Base-by-base conservation (phyloP, 2,797 vertebrate genomes). In the Microchirus variegatus region DNA sequence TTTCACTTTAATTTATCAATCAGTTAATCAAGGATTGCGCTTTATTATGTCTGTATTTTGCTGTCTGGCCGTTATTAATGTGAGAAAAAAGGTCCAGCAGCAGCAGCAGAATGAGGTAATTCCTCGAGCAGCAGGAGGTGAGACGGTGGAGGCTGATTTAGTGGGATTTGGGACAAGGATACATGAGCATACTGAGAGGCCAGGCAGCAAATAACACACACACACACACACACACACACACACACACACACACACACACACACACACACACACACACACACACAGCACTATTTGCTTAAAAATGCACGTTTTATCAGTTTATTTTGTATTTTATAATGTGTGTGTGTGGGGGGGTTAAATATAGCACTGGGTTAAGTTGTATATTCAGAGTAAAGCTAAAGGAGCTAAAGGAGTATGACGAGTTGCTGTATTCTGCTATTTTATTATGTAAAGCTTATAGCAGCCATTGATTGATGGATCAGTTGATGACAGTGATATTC, bases 111-210 rank as follows among this genome's bases (percentile, higher is more conserved):
- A 62, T 75, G 66, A 85, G 60, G 78, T 77, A 51, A 86, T 85
- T 82, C 48, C 71, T 82, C 65, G 17, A 63, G 61, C 76, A 45
- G 69, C 73, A 66, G 77, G 84, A 82, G 82, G 73, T 68, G 78
- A 81, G 81, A 80, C 49, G 56, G 66, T 77, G 78, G 80, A 83
- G 48, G 62, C 53, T 75, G 81, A 84, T 82, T 86, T 83, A 82
- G 18, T 48, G 62, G 73, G 80, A 81, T 85, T 83, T 63, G 49
- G 64, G 50, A 64, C 65, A 35, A 40, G 60, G 52, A 80, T 62
- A 60, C 67, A 56, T 56, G 60, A 9, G 16, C 63, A 71, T 54
- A 70, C 69, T 17, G 16, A 73, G 68, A 59, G 60, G 63, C 58
- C 37, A 6, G 37, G 57, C 47, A 42, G 42, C 14, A 15, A 36